Evolutionary conservation across 2,888 invertebrate species (phyloP).

Genomic region (Megaustenia siamemsis): DNA sequence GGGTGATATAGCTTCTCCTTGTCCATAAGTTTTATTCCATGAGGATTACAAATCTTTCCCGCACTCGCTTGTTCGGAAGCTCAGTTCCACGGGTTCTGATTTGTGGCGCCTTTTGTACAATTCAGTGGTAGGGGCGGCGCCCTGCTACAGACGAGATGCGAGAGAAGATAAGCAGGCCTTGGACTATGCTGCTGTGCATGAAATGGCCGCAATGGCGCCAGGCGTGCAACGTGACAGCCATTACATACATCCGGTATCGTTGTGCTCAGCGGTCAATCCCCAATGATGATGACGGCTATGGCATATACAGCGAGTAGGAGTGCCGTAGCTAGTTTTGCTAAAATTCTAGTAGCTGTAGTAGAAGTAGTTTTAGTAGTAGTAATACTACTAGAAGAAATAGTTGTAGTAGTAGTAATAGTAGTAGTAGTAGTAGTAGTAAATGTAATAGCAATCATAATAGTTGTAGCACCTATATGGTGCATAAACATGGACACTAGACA

Average conservation of each 20-base stretch:
- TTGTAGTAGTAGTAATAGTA: no score
- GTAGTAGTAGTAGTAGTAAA: no score
- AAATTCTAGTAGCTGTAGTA: no score
- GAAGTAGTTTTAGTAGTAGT: no score
- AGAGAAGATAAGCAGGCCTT: slow-evolving; percentile 20
- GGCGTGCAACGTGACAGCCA: slow-evolving; percentile 30
- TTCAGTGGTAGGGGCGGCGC: neutral
- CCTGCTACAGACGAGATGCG: slow-evolving; percentile 29
- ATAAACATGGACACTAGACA: no score
- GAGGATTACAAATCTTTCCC: neutral
- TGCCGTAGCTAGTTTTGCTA: neutral
- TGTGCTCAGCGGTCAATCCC: neutral
- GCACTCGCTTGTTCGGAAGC: neutral
- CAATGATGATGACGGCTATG: slow-evolving; percentile 10
- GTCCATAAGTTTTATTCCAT: no score
- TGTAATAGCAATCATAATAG: no score
- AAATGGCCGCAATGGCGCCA: slow-evolving; percentile 41
- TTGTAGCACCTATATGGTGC: no score
- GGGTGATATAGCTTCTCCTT: no score
- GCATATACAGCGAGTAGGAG: neutral
- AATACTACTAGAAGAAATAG: no score
- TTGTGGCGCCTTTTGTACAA: neutral
- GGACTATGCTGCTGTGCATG: neutral
- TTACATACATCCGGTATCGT: slow-evolving; percentile 31
- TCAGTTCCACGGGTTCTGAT: neutral